Conservation (phyloP, 2,888 invertebrate species). For the Drosophila stalkeri region DNA sequence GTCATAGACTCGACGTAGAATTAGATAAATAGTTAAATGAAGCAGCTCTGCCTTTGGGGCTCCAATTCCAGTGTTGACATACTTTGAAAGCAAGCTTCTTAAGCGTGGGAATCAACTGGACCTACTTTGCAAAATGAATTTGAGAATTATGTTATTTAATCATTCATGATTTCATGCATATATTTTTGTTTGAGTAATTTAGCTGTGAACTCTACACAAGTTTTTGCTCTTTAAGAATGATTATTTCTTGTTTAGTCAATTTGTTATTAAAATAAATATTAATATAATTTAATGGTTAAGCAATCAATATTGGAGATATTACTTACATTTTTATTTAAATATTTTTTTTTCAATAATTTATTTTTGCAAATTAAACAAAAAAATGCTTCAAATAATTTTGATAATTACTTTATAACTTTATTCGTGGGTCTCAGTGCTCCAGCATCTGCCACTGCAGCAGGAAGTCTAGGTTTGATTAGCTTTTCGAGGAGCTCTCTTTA, state of each 20-base stretch:
- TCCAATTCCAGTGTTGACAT: constrained; percentile 17
- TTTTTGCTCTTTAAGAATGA: not conserved
- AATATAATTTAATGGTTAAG: no score
- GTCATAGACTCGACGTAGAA: constrained; percentile 41
- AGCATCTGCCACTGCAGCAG: no score
- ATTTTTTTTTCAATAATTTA: no score
- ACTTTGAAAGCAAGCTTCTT: not conserved
- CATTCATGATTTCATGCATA: not conserved
- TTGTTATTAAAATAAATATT: no score
- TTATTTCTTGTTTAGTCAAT: not conserved
- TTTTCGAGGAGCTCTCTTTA: not conserved
- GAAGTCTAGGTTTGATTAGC: not conserved
- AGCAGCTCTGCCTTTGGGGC: constrained; percentile 26
- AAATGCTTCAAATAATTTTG: no score
- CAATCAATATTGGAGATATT: no score
- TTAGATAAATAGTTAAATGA: constrained; percentile 38
- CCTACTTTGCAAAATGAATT: not conserved
- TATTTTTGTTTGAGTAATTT: not conserved
- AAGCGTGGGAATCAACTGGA: constrained; percentile 28
- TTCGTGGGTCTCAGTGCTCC: no score
- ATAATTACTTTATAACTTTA: no score
- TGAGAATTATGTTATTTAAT: not conserved
- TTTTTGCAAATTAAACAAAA: no score
- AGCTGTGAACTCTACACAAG: not conserved
- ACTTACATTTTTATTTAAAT: no score